Evolutionary conservation across 2,113 vertebrate species (phyloP), one percentile per base, ranked within the genome.

Genomic region (Marmota monax): DNA sequence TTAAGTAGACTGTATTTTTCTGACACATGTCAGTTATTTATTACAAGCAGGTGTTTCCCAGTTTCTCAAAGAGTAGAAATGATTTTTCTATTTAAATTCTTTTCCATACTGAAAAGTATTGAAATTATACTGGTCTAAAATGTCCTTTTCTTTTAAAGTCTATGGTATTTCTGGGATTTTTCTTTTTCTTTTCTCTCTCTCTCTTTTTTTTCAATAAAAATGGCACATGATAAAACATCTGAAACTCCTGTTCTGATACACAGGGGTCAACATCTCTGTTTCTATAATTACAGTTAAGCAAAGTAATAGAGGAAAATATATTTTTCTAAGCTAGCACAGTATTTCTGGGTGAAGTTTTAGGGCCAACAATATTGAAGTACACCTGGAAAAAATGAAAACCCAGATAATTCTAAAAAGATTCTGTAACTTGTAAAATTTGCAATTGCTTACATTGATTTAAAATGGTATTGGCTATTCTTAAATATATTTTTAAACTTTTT

Each of bases 391-490:
- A 88, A 22, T 32, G 5, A 76, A 79, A 89, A 8, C 20, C 63
- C 25, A n/a, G 53, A 84, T 37, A 42, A 80, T 88, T 79, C 63
- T 29, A 51, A 74, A 67, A 25, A 37, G 0, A 4, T 89, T 53
- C 17, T 97, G n/a, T 34, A 61, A 92, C 79, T 14, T 79, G 22
- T 92, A 84, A 90, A 84, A 91, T 84, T 83, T 96, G 8, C 2
- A 78, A 11, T 72, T 86, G 22, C 73, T 96, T 84, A 12, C 29
- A 79, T 73, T 97, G 88, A 84, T 48, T 63, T 89, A 96, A 97
- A 27, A 90, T 85, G 56, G 1, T 7, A 56, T 8, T 95, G 42
- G 17, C 27, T 45, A 73, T 65, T 87, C 74, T 65, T 88, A 89
- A 84, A 80, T 39, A 56, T 76, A 89, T 67, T 93, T 86, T 8